phyloP scores from a whole-genome alignment of 2,888 invertebrate species.

The Caenorhabditis virilis region DNA sequence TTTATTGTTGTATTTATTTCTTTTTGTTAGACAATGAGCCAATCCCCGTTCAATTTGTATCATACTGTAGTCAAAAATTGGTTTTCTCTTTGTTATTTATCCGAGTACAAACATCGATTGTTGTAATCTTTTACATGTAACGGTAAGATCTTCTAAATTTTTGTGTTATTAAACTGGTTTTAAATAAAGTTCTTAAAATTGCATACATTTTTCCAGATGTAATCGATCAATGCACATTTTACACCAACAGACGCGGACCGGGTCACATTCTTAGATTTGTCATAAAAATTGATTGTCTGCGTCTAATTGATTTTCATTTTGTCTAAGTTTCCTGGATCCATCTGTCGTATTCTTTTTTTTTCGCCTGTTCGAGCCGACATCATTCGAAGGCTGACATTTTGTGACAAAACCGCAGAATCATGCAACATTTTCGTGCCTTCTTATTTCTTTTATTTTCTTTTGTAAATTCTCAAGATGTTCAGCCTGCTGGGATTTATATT shows the following conservation, averaged over 20 bases:
- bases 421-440: not conserved
- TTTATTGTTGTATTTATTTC: not conserved
- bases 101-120: not conserved
- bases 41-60: not conserved
- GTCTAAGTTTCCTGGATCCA: too few species aligned
- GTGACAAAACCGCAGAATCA: not conserved
- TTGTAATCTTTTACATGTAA: not conserved
- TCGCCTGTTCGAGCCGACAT: not conserved
- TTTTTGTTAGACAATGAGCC: not conserved
- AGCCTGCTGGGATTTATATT: constrained; percentile 46
- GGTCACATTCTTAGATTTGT: too few species aligned
- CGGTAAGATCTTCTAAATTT: not conserved
- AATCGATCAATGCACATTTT: too few species aligned
- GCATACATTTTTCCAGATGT: too few species aligned
- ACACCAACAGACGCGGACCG: too few species aligned
- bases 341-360: not conserved
- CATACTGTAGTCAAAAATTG: too few species aligned
- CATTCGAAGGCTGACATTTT: not conserved
- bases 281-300: not conserved
- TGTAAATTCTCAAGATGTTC: not conserved
- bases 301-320: not conserved
- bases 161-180: too few species aligned
- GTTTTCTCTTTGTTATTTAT: too few species aligned
- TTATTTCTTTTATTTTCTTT: not conserved
- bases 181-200: too few species aligned